These are phyloP conservation scores for Aspidiotus rigidus DNA, from an alignment of 2,888 invertebrate genomes.

Conservation along the genomic window DNA sequence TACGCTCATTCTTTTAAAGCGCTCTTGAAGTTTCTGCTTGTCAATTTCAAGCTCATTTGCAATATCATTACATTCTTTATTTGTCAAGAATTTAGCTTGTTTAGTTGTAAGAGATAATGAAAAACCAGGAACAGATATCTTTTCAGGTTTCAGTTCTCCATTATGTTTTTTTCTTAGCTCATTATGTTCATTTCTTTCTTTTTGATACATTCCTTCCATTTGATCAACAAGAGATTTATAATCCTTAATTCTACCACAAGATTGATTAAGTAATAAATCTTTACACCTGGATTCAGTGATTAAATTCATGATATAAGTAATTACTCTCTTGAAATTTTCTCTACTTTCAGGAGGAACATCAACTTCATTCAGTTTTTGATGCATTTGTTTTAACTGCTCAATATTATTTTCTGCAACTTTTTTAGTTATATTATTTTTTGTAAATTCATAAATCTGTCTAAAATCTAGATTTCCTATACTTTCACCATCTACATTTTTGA, in stretches of 20 bases:
- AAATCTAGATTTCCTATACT: conserved; percentile 12
- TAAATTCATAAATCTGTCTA: conserved; percentile 11
- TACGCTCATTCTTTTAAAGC: conserved; percentile 4
- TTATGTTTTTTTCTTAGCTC: conserved; percentile 14
- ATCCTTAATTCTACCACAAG: conserved; percentile 13
- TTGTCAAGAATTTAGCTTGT: conserved; percentile 4
- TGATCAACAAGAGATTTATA: conserved; percentile 14
- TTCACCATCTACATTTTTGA: conserved; percentile 6
- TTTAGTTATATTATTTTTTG: conserved; percentile 15
- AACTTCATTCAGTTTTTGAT: conserved; percentile 8
- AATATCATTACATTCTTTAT: conserved; percentile 16
- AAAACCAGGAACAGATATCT: conserved; percentile 7
- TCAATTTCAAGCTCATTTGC: conserved; percentile 14
- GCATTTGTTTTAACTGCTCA: conserved; percentile 12
- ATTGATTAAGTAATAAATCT: conserved; percentile 17
- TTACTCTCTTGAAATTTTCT: conserved; percentile 6
- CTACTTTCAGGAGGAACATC: conserved; percentile 16
- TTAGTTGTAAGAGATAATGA: conserved; percentile 12
- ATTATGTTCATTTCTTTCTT: conserved; percentile 13
- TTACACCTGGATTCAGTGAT: conserved; percentile 11
- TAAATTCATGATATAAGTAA: conserved; percentile 14
- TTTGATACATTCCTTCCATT: conserved; percentile 14
- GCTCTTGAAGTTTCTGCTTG: conserved; percentile 5
- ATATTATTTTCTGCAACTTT: conserved; percentile 14
- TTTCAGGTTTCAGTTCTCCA: conserved; percentile 14